Evolutionary conservation across 2,888 invertebrate genomes (phyloP).

Genomic region (Epiblema foenella): DNA sequence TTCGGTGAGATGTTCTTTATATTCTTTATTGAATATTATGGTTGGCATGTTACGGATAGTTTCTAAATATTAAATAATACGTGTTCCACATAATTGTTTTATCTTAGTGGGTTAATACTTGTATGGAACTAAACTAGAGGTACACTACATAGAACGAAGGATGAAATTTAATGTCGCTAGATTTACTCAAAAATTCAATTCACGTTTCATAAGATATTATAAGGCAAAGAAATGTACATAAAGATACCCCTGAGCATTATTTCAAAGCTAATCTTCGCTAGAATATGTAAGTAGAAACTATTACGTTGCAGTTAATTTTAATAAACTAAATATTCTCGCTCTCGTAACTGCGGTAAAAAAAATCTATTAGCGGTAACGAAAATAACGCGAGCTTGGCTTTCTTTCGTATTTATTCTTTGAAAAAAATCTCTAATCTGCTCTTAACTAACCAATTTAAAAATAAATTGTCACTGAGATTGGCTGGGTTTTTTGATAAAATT

Average conservation of each 20-base stretch:
- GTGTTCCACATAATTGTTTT: too few relatives aligned
- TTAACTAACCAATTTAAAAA: slow-evolving; percentile 20
- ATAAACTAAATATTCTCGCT: slow-evolving; percentile 58
- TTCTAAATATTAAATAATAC: neutral
- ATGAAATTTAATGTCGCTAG: neutral
- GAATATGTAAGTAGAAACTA: slow-evolving; percentile 65
- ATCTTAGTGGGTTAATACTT: neutral
- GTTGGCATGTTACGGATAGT: neutral
- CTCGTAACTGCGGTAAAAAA: slow-evolving; percentile 60
- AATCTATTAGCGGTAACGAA: slow-evolving; percentile 66
- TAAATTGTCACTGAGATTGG: slow-evolving; percentile 16
- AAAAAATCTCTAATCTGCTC: slow-evolving; percentile 15
- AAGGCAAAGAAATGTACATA: slow-evolving; percentile 44
- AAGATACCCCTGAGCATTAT: slow-evolving; percentile 57
- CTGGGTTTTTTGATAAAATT: slow-evolving; percentile 1
- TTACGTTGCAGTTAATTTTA: slow-evolving; percentile 70
- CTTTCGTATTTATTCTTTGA: slow-evolving; percentile 53
- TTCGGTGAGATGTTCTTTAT: neutral
- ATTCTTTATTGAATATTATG: neutral
- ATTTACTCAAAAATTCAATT: neutral
- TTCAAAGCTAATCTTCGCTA: slow-evolving; percentile 62
- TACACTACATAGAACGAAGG: too few relatives aligned
- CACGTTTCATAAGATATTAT: slow-evolving; percentile 27
- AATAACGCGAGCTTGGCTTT: slow-evolving; percentile 50
- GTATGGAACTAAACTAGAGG: too few relatives aligned